A percentile compares a stretch with the other conserved stretches of the same genome.
phyloP scores from a whole-genome alignment of 2,113 vertebrate species.

The Chrysemys picta region DNA sequence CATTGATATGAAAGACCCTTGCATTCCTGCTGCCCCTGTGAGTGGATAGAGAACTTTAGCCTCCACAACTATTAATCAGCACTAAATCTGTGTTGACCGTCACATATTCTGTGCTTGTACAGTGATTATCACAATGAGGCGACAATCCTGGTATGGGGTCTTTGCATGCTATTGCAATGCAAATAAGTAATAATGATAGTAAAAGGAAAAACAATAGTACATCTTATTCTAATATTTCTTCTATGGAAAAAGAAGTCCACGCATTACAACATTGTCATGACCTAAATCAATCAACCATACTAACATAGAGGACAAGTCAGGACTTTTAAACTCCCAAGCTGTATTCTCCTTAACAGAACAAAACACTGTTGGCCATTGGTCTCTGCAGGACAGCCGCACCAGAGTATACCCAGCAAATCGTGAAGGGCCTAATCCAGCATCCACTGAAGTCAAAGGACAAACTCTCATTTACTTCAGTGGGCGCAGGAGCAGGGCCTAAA shows the following conservation, averaged over 20 bases:
- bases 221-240: background rate
- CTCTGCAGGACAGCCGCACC: background rate
- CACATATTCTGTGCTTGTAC: background rate
- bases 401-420: background rate
- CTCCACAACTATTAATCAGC: background rate
- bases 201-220: background rate
- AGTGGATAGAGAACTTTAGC: background rate
- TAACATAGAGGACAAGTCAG: background rate
- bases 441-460: background rate
- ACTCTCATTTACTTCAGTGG: background rate
- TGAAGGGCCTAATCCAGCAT: background rate
- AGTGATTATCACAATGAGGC: background rate
- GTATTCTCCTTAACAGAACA: background rate
- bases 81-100: background rate
- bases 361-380: background rate
- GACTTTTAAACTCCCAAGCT: background rate
- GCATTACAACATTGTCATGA: rapidly evolving
- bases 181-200: background rate
- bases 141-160: background rate
- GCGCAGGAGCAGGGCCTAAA: background rate
- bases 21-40: background rate
- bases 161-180: rapidly evolving
- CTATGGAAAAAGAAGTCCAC: background rate
- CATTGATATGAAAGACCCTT: background rate
- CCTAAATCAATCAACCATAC: background rate